A percentile compares a stretch with the other conserved stretches of the same genome.
phyloP scores from a whole-genome alignment of 2,113 vertebrate genomes.

The Hippolais icterina region DNA sequence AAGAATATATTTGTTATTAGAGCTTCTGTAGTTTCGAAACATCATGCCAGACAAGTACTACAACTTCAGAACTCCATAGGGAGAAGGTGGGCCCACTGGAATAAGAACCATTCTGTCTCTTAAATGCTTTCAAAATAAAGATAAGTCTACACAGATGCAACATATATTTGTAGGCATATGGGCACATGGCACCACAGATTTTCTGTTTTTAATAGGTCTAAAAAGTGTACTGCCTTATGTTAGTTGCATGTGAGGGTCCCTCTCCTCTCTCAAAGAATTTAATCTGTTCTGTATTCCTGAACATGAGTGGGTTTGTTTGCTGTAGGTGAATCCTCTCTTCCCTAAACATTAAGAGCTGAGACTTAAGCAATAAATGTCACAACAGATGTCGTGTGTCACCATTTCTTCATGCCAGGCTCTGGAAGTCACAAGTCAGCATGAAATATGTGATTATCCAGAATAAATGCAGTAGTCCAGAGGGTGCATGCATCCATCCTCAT shows the following conservation, averaged over 20 bases:
- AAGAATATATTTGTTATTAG: neutral
- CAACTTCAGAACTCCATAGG: neutral
- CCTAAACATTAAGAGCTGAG: neutral
- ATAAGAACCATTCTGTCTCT: neutral
- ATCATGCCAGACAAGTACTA: neutral
- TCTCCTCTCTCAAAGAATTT: neutral
- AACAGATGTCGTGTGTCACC: fast-evolving
- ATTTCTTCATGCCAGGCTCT: neutral
- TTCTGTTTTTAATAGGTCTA: neutral
- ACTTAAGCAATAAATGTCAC: neutral
- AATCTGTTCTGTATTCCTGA: neutral
- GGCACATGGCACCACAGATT: neutral
- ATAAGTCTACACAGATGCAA: neutral
- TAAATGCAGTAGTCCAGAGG: neutral
- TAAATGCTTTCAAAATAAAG: neutral
- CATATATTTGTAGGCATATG: neutral
- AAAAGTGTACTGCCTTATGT: neutral
- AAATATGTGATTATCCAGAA: neutral
- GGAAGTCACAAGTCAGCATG: neutral
- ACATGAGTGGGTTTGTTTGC: neutral
- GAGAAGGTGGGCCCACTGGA: neutral
- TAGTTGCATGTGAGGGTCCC: neutral
- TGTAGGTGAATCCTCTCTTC: neutral
- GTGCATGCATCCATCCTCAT: neutral
- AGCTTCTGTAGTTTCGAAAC: neutral